These are phyloP conservation scores for Phthorimaea operculella DNA, from an alignment of 1,140 invertebrate genomes.

Conservation along the genomic window DNA sequence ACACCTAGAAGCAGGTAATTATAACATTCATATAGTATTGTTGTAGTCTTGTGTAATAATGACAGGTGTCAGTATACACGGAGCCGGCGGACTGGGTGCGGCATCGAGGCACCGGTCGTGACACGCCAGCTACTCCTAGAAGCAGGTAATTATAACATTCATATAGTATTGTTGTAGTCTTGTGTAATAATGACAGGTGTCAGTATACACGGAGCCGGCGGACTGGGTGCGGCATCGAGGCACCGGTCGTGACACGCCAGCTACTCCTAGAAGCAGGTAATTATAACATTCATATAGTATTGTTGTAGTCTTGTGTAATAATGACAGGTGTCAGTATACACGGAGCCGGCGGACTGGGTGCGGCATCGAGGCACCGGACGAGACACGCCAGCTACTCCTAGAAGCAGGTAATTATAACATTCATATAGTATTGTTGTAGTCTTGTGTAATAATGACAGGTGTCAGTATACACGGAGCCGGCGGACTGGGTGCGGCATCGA, in stretches of 20 bases:
- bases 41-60: too few relatives aligned
- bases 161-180: too few relatives aligned
- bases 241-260: not conserved
- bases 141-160: too few relatives aligned
- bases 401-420: conserved; percentile 13
- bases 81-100: conserved; percentile 84
- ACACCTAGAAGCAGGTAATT: too few relatives aligned
- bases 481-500: conserved; percentile 80
- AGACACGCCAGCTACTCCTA: conserved; percentile 47
- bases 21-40: too few relatives aligned
- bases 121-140: too few relatives aligned
- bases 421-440: too few relatives aligned
- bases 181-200: too few relatives aligned
- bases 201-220: conserved; percentile 69
- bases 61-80: conserved; percentile 58
- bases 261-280: too few relatives aligned
- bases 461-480: conserved; percentile 69
- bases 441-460: conserved; percentile 1
- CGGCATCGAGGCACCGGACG: conserved; percentile 53
- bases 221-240: conserved; percentile 79
- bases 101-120: conserved; percentile 31
- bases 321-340: conserved; percentile 61
- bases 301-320: too few relatives aligned
- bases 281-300: too few relatives aligned
- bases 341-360: conserved; percentile 82